A percentile compares a stretch with the other conserved stretches of the same genome.
These are phyloP conservation scores for Parazoanthus swiftii DNA, from an alignment of 92 coral and sea anemone genomes.

Conservation along the genomic window DNA sequence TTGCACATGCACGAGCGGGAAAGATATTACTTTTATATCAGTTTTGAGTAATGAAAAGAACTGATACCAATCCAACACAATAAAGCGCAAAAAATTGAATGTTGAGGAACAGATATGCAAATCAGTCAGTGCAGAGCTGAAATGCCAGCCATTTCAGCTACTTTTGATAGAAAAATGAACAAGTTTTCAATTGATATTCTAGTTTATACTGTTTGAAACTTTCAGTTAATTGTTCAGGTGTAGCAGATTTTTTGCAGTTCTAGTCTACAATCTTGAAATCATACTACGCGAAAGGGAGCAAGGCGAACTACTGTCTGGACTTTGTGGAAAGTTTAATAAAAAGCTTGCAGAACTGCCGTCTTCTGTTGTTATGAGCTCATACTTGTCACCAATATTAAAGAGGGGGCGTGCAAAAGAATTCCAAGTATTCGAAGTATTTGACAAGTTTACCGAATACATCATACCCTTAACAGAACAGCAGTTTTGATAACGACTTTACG, in stretches of 20 bases:
- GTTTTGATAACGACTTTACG: background rate
- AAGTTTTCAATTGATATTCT: background rate
- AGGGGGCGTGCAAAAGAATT: slow-evolving; percentile 18
- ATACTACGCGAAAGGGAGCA: background rate
- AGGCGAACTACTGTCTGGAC: background rate
- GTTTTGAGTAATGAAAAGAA: no score
- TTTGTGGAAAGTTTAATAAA: background rate
- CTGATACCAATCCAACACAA: background rate
- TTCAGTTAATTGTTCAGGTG: background rate
- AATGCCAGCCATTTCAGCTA: background rate
- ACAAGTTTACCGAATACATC: background rate
- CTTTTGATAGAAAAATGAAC: background rate
- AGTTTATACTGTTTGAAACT: background rate
- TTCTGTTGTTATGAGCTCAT: background rate
- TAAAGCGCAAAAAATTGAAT: background rate
- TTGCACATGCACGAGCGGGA: background rate
- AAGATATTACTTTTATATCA: background rate
- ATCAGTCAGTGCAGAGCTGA: background rate
- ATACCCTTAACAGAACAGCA: background rate
- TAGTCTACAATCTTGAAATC: background rate
- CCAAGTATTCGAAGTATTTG: slow-evolving; percentile 4
- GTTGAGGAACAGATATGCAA: background rate
- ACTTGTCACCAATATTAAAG: slow-evolving; percentile 8
- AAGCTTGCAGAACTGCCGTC: background rate
- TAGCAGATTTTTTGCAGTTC: background rate